Conservation (phyloP, 2,888 invertebrate genomes). For the Trilocha varians region DNA sequence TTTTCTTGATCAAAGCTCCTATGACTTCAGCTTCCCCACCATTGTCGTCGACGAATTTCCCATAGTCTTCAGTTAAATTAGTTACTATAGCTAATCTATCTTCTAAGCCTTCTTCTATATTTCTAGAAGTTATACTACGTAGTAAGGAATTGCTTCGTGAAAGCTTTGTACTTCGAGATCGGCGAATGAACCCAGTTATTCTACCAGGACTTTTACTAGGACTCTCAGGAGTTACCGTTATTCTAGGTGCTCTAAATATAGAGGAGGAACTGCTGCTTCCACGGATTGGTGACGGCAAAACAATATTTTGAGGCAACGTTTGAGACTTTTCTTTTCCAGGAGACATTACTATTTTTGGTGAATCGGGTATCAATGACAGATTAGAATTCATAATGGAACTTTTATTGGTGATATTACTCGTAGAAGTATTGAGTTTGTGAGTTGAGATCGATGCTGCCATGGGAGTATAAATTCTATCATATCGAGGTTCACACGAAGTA, state of each 20-base stretch:
- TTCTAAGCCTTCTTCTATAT: conserved; percentile 60
- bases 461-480: conserved; percentile 62
- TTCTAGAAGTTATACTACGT: conserved; percentile 69
- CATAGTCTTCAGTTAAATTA: conserved; percentile 54
- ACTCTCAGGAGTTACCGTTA: conserved; percentile 63
- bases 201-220: conserved; percentile 70
- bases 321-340: conserved; percentile 72
- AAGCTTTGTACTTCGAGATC: conserved; percentile 82
- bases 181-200: conserved; percentile 75
- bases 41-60: conserved; percentile 50
- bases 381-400: conserved; percentile 56
- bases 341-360: conserved; percentile 51
- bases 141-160: conserved; percentile 78
- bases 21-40: conserved; percentile 59
- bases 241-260: conserved; percentile 58
- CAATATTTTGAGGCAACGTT: conserved; percentile 75
- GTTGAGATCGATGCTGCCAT: conserved; percentile 52
- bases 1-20: conserved; percentile 60
- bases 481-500: conserved; percentile 60
- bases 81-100: conserved; percentile 49
- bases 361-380: conserved; percentile 60
- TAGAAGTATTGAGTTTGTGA: conserved; percentile 53
- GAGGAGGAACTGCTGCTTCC: conserved; percentile 61
- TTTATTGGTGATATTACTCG: conserved; percentile 45
- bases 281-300: conserved; percentile 57